Evolutionary conservation across 2,888 invertebrate species (phyloP), one percentile per base, ranked within the genome.

Genomic region (Eueremaeus valkanovi): DNA sequence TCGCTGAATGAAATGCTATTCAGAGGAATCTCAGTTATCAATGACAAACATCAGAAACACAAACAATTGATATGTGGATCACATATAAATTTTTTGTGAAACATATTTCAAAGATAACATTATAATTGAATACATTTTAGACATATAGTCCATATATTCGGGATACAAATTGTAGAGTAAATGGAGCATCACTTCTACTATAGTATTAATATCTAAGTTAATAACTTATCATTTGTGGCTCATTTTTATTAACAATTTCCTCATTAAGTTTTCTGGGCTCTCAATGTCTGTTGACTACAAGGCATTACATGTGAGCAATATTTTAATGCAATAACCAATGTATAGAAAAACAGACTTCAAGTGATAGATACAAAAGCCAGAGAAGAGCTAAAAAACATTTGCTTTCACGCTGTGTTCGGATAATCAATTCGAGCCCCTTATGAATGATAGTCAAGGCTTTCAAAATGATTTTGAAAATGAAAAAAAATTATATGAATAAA

Each of bases 11-110:
- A 45, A 16, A 45, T 16, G 3, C 9, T 45, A 16, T 45, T 45
- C 2, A 16, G 16, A 45, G 18, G 16, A 45, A 16, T 45, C 18
- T 45, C 18, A 16, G 45, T 16, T 45, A 24, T 55, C 27, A 21
- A 6, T 55, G 55, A 16, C 55, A 55, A 55, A 18, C 18, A 55
- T 55, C 45, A 6, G 16, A 45, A 18, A 45, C 3, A 55, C 21
- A 68, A 72, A 72, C 51, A 49, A 72, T 49, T 72, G n/a, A 29
- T 49, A 31, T 11, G 40, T 75, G n/a, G n/a, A n/a, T n/a, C n/a
- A n/a, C n/a, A n/a, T n/a, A n/a, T n/a, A n/a, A n/a, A n/a, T n/a
- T n/a, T n/a, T n/a, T n/a, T n/a, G n/a, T n/a, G 49, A 31, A 40
- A n/a, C 24, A 63, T 36, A 68, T 42, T 49, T 55, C 11, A 45